phyloP scores from a whole-genome alignment of 2,113 vertebrate species.

The Columbina picui region DNA sequence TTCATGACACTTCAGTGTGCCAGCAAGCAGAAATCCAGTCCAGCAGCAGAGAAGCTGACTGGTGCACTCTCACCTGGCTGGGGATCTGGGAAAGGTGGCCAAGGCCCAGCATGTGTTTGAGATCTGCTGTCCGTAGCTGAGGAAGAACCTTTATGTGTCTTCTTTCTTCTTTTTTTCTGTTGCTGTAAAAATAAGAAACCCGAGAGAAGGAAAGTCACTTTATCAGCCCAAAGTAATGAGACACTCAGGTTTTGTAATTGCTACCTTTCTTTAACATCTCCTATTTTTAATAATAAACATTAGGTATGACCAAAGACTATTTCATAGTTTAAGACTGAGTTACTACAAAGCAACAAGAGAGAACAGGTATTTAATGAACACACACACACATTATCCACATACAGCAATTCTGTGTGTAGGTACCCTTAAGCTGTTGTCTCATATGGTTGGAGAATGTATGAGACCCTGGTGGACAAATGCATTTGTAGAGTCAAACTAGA shows the following conservation, averaged over 20 bases:
- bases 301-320: not conserved
- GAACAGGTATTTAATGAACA: not conserved
- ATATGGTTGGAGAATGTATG: not conserved
- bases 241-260: not conserved
- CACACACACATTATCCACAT: not conserved
- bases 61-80: slow-evolving; percentile 47
- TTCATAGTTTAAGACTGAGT: not conserved
- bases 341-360: not conserved
- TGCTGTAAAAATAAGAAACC: slow-evolving; percentile 50
- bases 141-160: slow-evolving; percentile 65
- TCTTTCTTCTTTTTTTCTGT: slow-evolving; percentile 85
- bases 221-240: not conserved
- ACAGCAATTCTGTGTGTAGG: not conserved
- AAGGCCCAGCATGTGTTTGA: not conserved
- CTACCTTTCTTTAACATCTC: not conserved
- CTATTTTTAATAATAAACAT: not conserved
- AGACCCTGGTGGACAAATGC: not conserved
- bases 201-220: not conserved
- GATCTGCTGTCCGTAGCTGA: slow-evolving; percentile 62
- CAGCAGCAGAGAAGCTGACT: not conserved
- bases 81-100: slow-evolving; percentile 27
- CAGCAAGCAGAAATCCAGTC: not conserved
- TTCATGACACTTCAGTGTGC: not conserved
- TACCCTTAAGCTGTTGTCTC: not conserved
- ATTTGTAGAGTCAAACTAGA: not conserved